Evolutionary conservation across 2,797 vertebrate genomes (phyloP).

Genomic region (Dryobates pubescens): DNA sequence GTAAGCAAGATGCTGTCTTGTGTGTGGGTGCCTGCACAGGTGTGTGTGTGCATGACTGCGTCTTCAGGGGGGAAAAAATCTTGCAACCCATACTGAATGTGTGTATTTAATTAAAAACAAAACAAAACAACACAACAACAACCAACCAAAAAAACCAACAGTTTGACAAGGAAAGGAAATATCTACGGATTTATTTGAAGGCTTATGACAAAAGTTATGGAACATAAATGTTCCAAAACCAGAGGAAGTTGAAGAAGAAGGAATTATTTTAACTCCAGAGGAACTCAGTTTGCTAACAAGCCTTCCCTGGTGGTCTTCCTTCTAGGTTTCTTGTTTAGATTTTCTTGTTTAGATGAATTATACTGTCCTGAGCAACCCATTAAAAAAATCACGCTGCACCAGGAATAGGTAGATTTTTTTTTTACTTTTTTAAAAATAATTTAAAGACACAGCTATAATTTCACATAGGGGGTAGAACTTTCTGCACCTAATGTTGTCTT

Average conservation of each 20-base stretch:
- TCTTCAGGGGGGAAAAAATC: not conserved
- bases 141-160: not conserved
- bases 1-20: conserved; percentile 42
- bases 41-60: not conserved
- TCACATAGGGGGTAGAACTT: not conserved
- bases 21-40: not conserved
- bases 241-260: not conserved
- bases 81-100: not conserved
- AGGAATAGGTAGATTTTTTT: not conserved
- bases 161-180: conserved; percentile 38
- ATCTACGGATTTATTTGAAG: conserved; percentile 66
- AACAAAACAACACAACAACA: too few relatives aligned
- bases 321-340: not conserved
- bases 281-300: conserved; percentile 9
- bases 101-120: conserved; percentile 25
- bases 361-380: not conserved
- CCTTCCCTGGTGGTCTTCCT: not conserved
- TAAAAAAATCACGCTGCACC: not conserved
- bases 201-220: conserved; percentile 49
- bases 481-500: not conserved
- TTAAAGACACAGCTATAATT: not conserved
- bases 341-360: not conserved
- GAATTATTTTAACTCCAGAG: conserved; percentile 42
- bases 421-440: not conserved
- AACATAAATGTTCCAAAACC: not conserved